phyloP scores from a whole-genome alignment of 2,888 invertebrate genomes.

The Eupithecia pulchellata region DNA sequence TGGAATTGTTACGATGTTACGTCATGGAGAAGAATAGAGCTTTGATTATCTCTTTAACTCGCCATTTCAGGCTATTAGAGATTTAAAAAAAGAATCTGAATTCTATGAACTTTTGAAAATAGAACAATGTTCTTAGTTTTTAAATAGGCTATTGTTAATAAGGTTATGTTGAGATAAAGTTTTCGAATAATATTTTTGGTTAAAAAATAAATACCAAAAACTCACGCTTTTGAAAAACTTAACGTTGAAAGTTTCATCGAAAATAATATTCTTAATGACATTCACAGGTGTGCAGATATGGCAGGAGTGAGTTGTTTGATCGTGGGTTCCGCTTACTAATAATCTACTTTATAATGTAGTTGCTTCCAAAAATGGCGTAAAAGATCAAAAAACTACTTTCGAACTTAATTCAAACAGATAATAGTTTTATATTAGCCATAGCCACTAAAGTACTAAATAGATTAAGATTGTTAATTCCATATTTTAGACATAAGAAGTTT shows the following conservation, averaged over 20 bases:
- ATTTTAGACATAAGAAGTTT: background rate
- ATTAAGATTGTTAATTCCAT: background rate
- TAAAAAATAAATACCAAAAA: too few relatives aligned
- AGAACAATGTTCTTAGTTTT: background rate
- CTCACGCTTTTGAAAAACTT: too few relatives aligned
- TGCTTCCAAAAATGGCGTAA: background rate
- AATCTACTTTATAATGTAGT: background rate
- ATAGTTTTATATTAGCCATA: background rate
- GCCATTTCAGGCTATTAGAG: background rate
- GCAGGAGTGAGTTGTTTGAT: conserved; percentile 15
- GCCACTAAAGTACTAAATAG: background rate
- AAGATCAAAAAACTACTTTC: background rate
- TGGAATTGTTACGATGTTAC: conserved; percentile 16
- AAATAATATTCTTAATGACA: background rate
- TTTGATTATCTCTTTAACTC: background rate
- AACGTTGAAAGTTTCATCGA: conserved; percentile 1
- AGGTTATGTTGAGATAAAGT: too few relatives aligned
- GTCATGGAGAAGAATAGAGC: conserved; percentile 7
- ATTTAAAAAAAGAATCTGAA: too few relatives aligned
- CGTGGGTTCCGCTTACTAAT: conserved; percentile 21
- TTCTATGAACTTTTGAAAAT: background rate
- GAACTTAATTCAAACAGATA: background rate
- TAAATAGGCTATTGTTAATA: too few relatives aligned
- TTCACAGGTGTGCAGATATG: conserved; percentile 10
- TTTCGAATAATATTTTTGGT: too few relatives aligned